These are phyloP conservation scores for Neogale vison DNA, from an alignment of 2,113 vertebrate genomes.

Conservation along the genomic window DNA sequence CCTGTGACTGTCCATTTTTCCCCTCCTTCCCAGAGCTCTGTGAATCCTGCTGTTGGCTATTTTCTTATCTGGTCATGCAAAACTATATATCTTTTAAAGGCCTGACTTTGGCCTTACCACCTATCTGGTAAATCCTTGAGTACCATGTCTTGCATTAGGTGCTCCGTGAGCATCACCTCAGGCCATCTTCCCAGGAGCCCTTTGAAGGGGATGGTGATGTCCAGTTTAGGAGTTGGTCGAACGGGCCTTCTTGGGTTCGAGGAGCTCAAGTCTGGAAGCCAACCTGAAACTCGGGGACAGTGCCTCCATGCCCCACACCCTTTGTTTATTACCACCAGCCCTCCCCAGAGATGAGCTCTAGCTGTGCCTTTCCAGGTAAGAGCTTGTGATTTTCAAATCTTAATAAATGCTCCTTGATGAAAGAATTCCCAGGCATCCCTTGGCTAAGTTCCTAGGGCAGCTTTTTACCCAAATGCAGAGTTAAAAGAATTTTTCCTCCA, in stretches of 20 bases:
- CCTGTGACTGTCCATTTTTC: not conserved
- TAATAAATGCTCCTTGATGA: not conserved
- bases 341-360: not conserved
- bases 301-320: not conserved
- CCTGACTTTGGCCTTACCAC: not conserved
- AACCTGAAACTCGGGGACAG: not conserved
- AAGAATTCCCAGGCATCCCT: not conserved
- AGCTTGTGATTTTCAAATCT: slow-evolving; percentile 36
- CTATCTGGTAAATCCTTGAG: not conserved
- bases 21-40: not conserved
- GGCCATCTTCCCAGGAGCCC: not conserved
- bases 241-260: not conserved
- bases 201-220: not conserved
- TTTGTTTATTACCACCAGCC: not conserved
- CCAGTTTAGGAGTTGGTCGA: not conserved
- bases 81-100: not conserved
- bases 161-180: rapidly evolving
- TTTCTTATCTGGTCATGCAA: not conserved
- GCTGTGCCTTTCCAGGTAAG: not conserved
- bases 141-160: not conserved
- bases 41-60: not conserved
- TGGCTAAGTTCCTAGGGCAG: not conserved
- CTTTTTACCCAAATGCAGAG: not conserved
- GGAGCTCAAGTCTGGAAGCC: not conserved
- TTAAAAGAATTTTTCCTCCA: not conserved